These are phyloP conservation scores for Rousettus leschenaultii DNA, from an alignment of 2,113 vertebrate species.

Conservation along the genomic window DNA sequence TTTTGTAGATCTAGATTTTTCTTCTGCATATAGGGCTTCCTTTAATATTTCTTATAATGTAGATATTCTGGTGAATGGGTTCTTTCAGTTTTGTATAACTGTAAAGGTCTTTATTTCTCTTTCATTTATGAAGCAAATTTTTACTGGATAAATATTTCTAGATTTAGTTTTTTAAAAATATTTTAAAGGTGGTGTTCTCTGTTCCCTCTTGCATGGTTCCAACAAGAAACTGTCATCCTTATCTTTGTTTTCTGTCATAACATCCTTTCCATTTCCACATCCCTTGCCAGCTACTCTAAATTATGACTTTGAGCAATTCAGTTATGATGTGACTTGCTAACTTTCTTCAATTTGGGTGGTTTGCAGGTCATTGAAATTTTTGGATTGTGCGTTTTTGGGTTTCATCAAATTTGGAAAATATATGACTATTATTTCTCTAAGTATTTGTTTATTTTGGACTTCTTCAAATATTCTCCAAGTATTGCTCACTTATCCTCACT, in stretches of 20 bases:
- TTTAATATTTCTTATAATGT: neutral
- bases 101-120: neutral
- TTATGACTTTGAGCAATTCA: neutral
- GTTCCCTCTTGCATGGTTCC: neutral
- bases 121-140: neutral
- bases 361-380: neutral
- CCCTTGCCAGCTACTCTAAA: neutral
- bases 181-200: neutral
- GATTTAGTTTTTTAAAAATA: neutral
- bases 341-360: neutral
- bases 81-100: neutral
- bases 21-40: neutral
- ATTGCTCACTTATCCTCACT: neutral
- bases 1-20: neutral
- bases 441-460: neutral
- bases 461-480: neutral
- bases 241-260: neutral
- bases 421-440: neutral
- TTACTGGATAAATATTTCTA: neutral
- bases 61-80: neutral
- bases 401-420: neutral
- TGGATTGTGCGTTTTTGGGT: neutral
- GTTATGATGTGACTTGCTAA: neutral
- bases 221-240: neutral
- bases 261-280: accelerated